These are phyloP conservation scores for Chlorops oryzae DNA, from an alignment of 1,140 invertebrate genomes.

Conservation along the genomic window DNA sequence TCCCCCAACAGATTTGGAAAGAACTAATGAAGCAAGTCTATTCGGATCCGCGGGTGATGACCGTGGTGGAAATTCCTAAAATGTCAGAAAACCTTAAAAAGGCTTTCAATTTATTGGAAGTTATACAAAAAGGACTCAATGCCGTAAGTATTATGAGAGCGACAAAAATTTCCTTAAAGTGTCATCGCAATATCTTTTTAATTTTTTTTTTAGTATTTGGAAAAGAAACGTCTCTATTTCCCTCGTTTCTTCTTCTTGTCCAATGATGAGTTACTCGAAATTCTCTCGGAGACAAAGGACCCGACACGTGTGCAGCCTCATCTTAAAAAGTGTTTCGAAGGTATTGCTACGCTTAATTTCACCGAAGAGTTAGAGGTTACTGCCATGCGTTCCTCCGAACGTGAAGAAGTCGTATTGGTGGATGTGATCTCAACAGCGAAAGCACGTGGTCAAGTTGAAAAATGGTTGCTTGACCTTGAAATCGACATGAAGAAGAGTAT, in stretches of 20 bases:
- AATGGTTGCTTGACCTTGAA: slow-evolving; percentile 92
- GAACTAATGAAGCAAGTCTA: slow-evolving; percentile 87
- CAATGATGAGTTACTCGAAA: slow-evolving; percentile 93
- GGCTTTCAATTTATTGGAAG: slow-evolving; percentile 77
- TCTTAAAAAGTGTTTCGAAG: slow-evolving; percentile 94
- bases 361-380: slow-evolving; percentile 82
- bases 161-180: not conserved
- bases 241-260: slow-evolving; percentile 96
- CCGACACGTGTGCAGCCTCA: slow-evolving; percentile 95
- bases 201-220: slow-evolving; percentile 63
- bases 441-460: slow-evolving; percentile 93
- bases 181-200: too few relatives aligned
- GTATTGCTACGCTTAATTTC: slow-evolving; percentile 81
- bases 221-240: slow-evolving; percentile 92
- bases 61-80: slow-evolving; percentile 84
- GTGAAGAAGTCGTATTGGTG: slow-evolving; percentile 72
- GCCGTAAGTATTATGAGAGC: slow-evolving; percentile 44
- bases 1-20: slow-evolving; percentile 60
- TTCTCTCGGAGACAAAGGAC: slow-evolving; percentile 94
- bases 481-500: slow-evolving; percentile 85
- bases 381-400: slow-evolving; percentile 81
- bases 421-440: slow-evolving; percentile 78
- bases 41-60: slow-evolving; percentile 73
- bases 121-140: slow-evolving; percentile 89
- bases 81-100: slow-evolving; percentile 88